Conservation (phyloP, 2,888 invertebrate species). For the Drosophila acutilabella region DNA sequence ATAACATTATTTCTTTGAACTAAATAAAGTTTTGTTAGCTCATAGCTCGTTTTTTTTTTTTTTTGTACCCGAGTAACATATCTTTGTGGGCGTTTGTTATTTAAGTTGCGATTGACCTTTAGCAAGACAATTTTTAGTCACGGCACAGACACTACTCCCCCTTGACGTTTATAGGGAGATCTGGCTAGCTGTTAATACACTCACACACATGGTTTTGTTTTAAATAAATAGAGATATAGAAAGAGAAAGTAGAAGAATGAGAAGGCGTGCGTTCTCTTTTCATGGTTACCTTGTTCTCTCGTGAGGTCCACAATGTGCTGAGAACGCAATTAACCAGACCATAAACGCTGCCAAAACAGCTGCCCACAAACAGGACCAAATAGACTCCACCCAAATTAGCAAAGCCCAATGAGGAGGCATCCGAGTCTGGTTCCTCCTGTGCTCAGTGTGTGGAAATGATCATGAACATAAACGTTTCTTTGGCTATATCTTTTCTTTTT, state of each 20-base stretch:
- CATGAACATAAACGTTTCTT: slow-evolving; percentile 34
- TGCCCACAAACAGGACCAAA: slow-evolving; percentile 87
- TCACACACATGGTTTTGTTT: slow-evolving; percentile 1
- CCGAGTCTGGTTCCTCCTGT: slow-evolving; percentile 71
- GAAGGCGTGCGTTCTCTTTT: not conserved
- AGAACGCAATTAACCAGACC: slow-evolving; percentile 83
- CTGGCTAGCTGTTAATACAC: slow-evolving; percentile 38
- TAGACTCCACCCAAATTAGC: slow-evolving; percentile 89
- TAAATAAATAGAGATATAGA: not conserved
- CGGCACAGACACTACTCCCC: slow-evolving; percentile 21
- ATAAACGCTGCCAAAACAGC: slow-evolving; percentile 82
- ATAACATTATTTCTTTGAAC: slow-evolving; percentile 8
- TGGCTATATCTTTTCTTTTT: not conserved
- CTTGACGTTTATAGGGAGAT: not conserved
- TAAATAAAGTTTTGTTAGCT: slow-evolving; percentile 22
- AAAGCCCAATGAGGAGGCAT: slow-evolving; percentile 87
- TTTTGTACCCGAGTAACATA: slow-evolving; percentile 29
- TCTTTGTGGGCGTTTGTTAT: slow-evolving; percentile 40
- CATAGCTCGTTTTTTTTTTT: slow-evolving; percentile 9
- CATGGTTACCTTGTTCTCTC: slow-evolving; percentile 81
- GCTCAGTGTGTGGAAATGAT: slow-evolving; percentile 47
- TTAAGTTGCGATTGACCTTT: slow-evolving; percentile 43
- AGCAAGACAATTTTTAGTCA: slow-evolving; percentile 63
- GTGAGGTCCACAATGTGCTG: slow-evolving; percentile 77
- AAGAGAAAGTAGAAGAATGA: not conserved